These are phyloP conservation scores for Mesembrinibis cayennensis DNA, from an alignment of 2,113 vertebrate species.

Conservation along the genomic window DNA sequence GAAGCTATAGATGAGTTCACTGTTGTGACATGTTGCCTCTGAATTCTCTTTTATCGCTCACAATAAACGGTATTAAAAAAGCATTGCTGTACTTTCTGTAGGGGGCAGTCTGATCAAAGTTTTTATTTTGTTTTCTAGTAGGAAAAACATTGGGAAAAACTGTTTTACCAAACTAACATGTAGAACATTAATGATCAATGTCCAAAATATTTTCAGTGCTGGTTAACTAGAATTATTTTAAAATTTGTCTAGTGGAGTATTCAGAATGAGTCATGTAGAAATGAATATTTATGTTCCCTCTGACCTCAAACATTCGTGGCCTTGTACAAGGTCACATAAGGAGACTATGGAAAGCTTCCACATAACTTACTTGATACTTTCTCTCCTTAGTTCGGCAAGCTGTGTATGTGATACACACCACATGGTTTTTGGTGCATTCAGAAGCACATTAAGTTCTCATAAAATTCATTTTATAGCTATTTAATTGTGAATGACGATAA, in stretches of 20 bases:
- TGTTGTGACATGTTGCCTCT: not conserved
- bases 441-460: conserved; percentile 40
- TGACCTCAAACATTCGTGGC: conserved; percentile 78
- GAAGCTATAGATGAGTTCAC: not conserved
- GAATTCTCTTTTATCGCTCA: not conserved
- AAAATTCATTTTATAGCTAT: conserved; percentile 53
- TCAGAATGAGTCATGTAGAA: conserved; percentile 71
- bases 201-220: conserved; percentile 62
- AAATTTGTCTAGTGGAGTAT: conserved; percentile 64
- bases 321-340: conserved; percentile 80
- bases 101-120: conserved; percentile 59
- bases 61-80: not conserved
- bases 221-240: conserved; percentile 70
- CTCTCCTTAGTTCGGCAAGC: conserved; percentile 45
- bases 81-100: conserved; percentile 26
- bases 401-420: conserved; percentile 54
- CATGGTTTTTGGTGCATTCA: conserved; percentile 51
- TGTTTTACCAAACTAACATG: conserved; percentile 17
- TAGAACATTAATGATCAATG: conserved; percentile 11
- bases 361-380: conserved; percentile 72
- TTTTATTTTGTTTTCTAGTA: conserved; percentile 33
- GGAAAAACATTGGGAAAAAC: not conserved
- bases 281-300: conserved; percentile 73
- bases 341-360: conserved; percentile 81
- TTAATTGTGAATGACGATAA: conserved; percentile 61